A percentile compares a stretch with the other conserved stretches of the same genome.
Evolutionary conservation across 2,797 vertebrate genomes (phyloP).

Genomic region (Tokudaia tokunoshimensis): DNA sequence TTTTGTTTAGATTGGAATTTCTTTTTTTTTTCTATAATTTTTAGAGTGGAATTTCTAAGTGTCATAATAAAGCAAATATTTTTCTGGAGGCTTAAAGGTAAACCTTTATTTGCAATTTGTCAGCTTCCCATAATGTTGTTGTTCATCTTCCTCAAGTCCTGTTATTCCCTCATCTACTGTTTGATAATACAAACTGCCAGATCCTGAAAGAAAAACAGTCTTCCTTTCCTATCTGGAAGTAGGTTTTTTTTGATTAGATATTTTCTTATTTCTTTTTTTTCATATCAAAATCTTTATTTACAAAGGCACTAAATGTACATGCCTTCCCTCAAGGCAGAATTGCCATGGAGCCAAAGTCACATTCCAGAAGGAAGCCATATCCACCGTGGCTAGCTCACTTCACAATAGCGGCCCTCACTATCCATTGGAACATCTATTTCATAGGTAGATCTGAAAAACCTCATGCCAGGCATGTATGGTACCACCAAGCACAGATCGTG

Average conservation of each 20-base stretch:
- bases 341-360: not conserved
- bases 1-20: no score
- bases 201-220: not conserved
- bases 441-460: slow-evolving; percentile 51
- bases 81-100: not conserved
- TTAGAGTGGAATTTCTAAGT: no score
- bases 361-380: not conserved
- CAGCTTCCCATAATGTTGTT: not conserved
- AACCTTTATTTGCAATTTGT: not conserved
- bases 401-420: not conserved
- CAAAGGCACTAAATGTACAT: not conserved
- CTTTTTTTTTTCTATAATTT: no score
- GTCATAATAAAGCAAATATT: no score
- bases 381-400: not conserved
- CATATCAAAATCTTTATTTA: slow-evolving; percentile 4
- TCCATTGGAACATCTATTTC: slow-evolving; percentile 56
- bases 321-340: not conserved
- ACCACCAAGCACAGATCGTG: slow-evolving; percentile 42
- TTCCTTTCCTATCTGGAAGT: not conserved
- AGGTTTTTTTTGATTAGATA: no score
- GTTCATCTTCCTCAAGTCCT: not conserved
- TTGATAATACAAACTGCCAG: not conserved
- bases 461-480: not conserved
- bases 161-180: not conserved
- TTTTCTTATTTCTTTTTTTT: not conserved